Conservation (phyloP, 2,113 vertebrate genomes). For the Ptyas mucosa region DNA sequence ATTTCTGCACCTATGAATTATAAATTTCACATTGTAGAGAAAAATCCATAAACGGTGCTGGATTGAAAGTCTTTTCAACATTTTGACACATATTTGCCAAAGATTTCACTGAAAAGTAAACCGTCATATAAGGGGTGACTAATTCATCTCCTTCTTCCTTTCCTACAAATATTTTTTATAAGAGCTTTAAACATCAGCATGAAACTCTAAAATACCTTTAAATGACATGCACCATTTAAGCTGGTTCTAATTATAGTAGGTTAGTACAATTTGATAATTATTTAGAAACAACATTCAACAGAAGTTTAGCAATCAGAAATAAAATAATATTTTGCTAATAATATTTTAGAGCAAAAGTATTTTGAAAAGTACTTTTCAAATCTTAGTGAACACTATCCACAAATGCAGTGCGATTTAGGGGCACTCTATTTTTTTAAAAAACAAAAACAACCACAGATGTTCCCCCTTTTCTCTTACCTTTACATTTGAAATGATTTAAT, state of each 20-base stretch:
- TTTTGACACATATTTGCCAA: constrained; percentile 19
- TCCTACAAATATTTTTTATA: constrained; percentile 10
- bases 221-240: constrained; percentile 18
- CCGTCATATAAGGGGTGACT: constrained; percentile 11
- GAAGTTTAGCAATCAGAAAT: not conserved
- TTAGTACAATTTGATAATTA: constrained; percentile 15
- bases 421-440: not conserved
- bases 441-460: not conserved
- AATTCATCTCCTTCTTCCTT: constrained; percentile 5
- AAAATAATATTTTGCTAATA: constrained; percentile 32
- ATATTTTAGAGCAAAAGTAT: constrained; percentile 12
- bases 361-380: constrained; percentile 13
- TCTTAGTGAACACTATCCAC: not conserved
- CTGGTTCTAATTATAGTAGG: constrained; percentile 9
- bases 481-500: not conserved
- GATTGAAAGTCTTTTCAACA: not conserved
- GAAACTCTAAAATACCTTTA: constrained; percentile 24
- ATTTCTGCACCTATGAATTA: not conserved
- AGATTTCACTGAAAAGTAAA: constrained; percentile 35
- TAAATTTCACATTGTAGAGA: constrained; percentile 40
- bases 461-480: not conserved
- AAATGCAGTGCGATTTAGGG: not conserved
- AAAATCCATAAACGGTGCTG: constrained; percentile 7
- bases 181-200: constrained; percentile 12
- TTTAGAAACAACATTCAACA: not conserved